Evolutionary conservation across 1,140 invertebrate species (phyloP).

Genomic region (Drosophila tsacasi): DNA sequence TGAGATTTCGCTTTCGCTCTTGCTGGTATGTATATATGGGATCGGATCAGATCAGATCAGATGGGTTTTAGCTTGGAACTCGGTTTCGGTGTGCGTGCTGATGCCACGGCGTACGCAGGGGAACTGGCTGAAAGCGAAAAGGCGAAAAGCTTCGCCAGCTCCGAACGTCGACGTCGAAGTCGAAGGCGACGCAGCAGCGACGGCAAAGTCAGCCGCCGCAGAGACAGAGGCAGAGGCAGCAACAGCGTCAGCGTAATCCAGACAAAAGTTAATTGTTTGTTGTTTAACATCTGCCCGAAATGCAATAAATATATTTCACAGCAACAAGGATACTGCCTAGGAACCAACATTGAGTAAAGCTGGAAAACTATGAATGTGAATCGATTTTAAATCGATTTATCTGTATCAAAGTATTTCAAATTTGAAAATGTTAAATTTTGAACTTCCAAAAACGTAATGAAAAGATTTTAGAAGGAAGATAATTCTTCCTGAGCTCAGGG

Average conservation of each 20-base stretch:
- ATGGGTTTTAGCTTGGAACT: not conserved
- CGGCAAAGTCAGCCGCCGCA: slow-evolving; percentile 1
- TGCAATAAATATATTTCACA: not conserved
- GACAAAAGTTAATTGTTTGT: slow-evolving; percentile 1
- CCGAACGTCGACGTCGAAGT: slow-evolving; percentile 1
- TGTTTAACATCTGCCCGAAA: not conserved
- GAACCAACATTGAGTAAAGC: not conserved
- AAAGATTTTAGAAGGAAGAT: too few relatives aligned
- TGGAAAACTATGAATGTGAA: not conserved
- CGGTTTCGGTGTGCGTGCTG: slow-evolving; percentile 48
- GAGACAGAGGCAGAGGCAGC: not conserved
- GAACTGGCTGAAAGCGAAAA: slow-evolving; percentile 45
- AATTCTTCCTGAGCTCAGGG: too few relatives aligned
- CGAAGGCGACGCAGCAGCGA: not conserved
- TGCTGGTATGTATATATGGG: not conserved
- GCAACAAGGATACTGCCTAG: not conserved
- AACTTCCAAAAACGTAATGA: too few relatives aligned
- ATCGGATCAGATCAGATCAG: not conserved
- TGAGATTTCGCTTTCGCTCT: slow-evolving; percentile 24
- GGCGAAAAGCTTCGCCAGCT: slow-evolving; percentile 38
- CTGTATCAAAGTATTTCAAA: not conserved
- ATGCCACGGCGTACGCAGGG: slow-evolving; percentile 51
- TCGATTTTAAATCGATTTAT: not conserved
- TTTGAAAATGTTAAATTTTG: not conserved
- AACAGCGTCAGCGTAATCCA: slow-evolving; percentile 1